phyloP scores from a whole-genome alignment of 2,888 invertebrate species.

The Drosophila niveifrons region DNA sequence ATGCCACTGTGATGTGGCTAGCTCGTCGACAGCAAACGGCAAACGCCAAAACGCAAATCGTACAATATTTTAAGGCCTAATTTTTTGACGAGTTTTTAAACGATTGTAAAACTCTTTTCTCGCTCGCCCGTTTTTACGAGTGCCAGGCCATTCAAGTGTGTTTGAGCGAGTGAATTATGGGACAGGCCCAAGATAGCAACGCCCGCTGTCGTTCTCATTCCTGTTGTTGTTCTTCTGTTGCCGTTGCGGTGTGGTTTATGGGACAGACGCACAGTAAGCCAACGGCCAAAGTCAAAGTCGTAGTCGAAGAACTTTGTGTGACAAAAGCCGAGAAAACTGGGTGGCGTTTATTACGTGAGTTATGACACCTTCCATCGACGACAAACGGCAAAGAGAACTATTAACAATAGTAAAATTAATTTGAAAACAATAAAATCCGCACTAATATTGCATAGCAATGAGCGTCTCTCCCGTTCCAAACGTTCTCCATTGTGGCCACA shows the following conservation, averaged over 20 bases:
- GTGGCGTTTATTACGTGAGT: slow-evolving; percentile 67
- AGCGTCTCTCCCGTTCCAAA: slow-evolving; percentile 15
- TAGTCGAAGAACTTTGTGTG: slow-evolving; percentile 40
- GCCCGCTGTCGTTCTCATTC: slow-evolving; percentile 32
- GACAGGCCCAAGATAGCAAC: slow-evolving; percentile 61
- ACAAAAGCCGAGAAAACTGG: slow-evolving; percentile 62
- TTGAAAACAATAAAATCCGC: slow-evolving; percentile 64
- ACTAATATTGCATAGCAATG: slow-evolving; percentile 65
- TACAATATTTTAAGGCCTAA: slow-evolving; percentile 83
- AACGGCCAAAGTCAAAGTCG: not conserved
- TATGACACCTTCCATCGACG: slow-evolving; percentile 61
- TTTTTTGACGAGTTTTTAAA: slow-evolving; percentile 85
- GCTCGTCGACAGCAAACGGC: slow-evolving; percentile 14
- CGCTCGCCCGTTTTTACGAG: slow-evolving; percentile 70
- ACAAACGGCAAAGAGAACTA: slow-evolving; percentile 41
- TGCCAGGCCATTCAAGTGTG: slow-evolving; percentile 67
- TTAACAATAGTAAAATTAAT: slow-evolving; percentile 68
- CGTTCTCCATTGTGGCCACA: slow-evolving; percentile 11
- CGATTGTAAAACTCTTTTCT: slow-evolving; percentile 84
- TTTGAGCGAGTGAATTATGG: slow-evolving; percentile 76
- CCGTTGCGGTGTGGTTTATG: slow-evolving; percentile 61
- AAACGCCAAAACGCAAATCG: slow-evolving; percentile 60
- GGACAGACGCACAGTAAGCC: slow-evolving; percentile 12
- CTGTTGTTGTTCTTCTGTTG: slow-evolving; percentile 9
- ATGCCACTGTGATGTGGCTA: slow-evolving; percentile 1